phyloP scores from a whole-genome alignment of 2,888 invertebrate species.

The Helicoverpa assulta region DNA sequence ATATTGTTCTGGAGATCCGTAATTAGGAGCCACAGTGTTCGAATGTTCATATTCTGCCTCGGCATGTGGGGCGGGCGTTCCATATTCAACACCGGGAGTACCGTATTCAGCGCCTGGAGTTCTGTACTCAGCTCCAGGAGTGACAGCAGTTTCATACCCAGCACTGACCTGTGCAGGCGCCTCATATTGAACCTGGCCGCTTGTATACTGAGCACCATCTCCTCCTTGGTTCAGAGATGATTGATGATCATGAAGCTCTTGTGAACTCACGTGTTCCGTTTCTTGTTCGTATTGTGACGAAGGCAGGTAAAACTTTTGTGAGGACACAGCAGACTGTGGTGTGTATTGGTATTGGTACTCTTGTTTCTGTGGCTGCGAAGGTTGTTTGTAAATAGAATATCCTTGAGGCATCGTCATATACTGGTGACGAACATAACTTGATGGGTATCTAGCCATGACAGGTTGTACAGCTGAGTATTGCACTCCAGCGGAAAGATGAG shows the following conservation, averaged over 20 bases:
- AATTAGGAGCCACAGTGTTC: constrained; percentile 61
- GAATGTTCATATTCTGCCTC: constrained; percentile 52
- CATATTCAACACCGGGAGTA: constrained; percentile 48
- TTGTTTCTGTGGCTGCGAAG: constrained; percentile 76
- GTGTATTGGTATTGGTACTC: constrained; percentile 81
- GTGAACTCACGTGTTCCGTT: constrained; percentile 62
- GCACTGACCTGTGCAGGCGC: constrained; percentile 65
- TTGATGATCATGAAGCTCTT: constrained; percentile 58
- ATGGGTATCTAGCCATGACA: constrained; percentile 86
- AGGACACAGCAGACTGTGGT: constrained; percentile 70
- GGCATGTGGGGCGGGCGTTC: constrained; percentile 54
- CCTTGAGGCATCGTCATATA: constrained; percentile 73
- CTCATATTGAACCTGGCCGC: constrained; percentile 70
- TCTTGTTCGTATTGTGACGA: constrained; percentile 76
- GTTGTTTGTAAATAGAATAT: constrained; percentile 77
- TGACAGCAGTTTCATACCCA: constrained; percentile 65
- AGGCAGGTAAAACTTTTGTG: constrained; percentile 74
- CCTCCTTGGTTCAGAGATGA: constrained; percentile 35
- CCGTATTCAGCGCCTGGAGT: constrained; percentile 61
- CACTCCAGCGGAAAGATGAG: constrained; percentile 81
- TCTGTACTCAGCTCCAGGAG: constrained; percentile 62
- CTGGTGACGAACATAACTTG: constrained; percentile 75
- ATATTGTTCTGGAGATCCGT: constrained; percentile 57
- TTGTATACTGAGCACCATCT: constrained; percentile 51
- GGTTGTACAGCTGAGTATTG: constrained; percentile 87